Base-by-base conservation (phyloP, 2,888 invertebrate genomes). In the Lagria hirta region DNA sequence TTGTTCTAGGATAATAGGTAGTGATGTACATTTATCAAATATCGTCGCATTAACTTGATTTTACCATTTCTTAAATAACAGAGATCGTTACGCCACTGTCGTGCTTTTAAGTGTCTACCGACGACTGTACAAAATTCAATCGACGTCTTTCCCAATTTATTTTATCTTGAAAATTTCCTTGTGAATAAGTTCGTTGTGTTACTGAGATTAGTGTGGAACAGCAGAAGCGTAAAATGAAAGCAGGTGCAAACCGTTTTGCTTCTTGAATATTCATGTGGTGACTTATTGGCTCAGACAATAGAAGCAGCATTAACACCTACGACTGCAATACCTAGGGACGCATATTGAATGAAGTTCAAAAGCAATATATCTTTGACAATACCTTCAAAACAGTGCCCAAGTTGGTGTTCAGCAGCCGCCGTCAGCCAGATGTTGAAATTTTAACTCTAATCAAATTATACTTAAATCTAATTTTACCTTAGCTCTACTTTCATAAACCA, bases 231-330 rank as follows among this genome's bases (percentile, higher is more conserved):
- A 38, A 47, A 47, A 51, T 42, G 52, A 56, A 50, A 55, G 58
- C 61, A 61, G 61, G 61, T 61, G 61, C 57, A 54, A 52, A 51
- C 52, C 43, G 55, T 54, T 57, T 50, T 47, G 49, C 55, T 53
- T 56, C 53, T 55, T 61, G 60, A 60, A 61, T 62, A 62, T 62
- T 61, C 61, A 62, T 61, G 57, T 37, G 51, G 51, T 58, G 60
- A 61, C 60, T 60, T 62, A 62, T 62, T 60, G 55, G 55, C 52
- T 58, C 51, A 50, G 54, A 57, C 58, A 60, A 57, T 55, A 48
- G 55, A 43, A 48, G 49, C 46, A 49, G 51, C 47, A 52, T 58
- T 54, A 57, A 52, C 59, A 58, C 55, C 53, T 51, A 55, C 45
- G 52, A 29, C 50, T 56, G 41, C 49, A 43, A 53, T 54, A 52